These are phyloP conservation scores for Microctonus aethiopoides DNA, from an alignment of 2,888 invertebrate genomes.

Conservation along the genomic window DNA sequence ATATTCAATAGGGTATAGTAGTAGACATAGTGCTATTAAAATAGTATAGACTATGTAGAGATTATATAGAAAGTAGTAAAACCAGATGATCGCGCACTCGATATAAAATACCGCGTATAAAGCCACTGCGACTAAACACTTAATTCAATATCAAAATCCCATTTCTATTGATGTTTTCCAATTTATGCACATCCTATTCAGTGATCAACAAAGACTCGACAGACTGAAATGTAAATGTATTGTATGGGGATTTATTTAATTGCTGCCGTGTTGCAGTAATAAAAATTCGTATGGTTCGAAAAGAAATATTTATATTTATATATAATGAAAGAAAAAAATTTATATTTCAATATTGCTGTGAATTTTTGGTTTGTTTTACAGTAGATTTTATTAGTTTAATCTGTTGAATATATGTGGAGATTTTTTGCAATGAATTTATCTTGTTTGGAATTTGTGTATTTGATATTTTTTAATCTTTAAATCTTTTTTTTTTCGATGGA, in stretches of 20 bases:
- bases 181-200: not conserved
- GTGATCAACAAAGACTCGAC: not conserved
- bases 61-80: not conserved
- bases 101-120: not conserved
- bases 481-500: not conserved
- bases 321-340: not conserved
- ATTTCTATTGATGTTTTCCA: not conserved
- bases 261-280: not conserved
- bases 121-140: not conserved
- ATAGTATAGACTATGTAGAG: not conserved
- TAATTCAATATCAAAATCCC: not conserved
- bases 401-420: not conserved
- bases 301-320: too few relatives aligned
- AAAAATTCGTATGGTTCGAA: not conserved
- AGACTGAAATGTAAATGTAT: not conserved
- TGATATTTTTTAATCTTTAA: not conserved
- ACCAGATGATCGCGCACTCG: not conserved
- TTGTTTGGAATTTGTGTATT: not conserved
- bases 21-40: too few relatives aligned
- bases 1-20: not conserved
- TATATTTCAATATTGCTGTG: not conserved
- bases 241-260: not conserved
- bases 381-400: not conserved
- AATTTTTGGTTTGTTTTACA: not conserved
- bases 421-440: not conserved